These are phyloP conservation scores for Amphiura filiformis DNA, from an alignment of 35 echinoderm and acorn worm species.

Conservation along the genomic window DNA sequence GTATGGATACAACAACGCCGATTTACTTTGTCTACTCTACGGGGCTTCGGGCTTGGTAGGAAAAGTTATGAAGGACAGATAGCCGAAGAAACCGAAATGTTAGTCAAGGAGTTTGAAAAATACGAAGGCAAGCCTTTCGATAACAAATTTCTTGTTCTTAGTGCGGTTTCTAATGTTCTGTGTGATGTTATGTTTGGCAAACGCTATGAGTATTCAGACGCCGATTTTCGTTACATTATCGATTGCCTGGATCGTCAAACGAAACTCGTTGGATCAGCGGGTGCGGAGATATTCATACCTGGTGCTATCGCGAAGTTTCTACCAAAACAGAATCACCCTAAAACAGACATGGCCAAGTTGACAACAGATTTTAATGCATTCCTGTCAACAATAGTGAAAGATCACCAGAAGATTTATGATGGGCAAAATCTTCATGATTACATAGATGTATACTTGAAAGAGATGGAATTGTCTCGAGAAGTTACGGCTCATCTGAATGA, in stretches of 20 bases:
- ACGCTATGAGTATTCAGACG: conserved; percentile 54
- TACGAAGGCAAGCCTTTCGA: conserved; percentile 26
- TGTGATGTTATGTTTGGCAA: conserved; percentile 48
- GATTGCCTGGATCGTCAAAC: neutral
- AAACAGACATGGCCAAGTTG: neutral
- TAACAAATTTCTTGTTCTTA: neutral
- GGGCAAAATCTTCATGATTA: conserved; percentile 27
- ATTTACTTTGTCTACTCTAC: conserved; percentile 10
- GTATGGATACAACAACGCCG: conserved; percentile 30
- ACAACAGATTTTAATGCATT: neutral
- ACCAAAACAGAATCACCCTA: neutral
- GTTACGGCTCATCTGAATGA: conserved; percentile 31
- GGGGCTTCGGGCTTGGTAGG: conserved; percentile 28
- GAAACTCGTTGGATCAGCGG: conserved; percentile 29
- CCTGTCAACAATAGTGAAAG: neutral
- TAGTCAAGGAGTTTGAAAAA: neutral
- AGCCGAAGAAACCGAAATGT: neutral
- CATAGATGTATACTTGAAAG: conserved; percentile 62
- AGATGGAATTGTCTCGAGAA: conserved; percentile 28
- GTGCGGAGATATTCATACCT: conserved; percentile 8
- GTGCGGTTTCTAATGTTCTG: conserved; percentile 41
- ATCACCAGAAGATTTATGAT: conserved; percentile 18
- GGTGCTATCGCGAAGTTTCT: conserved; percentile 22
- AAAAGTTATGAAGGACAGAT: conserved; percentile 34
- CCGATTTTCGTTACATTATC: conserved; percentile 30